Evolutionary conservation across 2,888 invertebrate species (phyloP).

Genomic region (Nephrotoma appendiculata): DNA sequence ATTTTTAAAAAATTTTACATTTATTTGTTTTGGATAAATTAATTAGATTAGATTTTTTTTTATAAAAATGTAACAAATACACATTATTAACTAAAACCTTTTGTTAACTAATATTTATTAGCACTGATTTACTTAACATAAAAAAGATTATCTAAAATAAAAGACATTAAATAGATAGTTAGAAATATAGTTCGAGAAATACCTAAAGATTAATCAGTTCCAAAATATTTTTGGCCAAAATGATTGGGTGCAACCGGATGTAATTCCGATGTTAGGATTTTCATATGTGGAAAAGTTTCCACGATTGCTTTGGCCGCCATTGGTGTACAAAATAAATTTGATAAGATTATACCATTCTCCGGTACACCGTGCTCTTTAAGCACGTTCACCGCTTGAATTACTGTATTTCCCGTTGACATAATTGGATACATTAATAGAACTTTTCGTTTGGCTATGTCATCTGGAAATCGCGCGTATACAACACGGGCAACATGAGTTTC

Average conservation of each 20-base stretch:
- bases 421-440: slow-evolving; percentile 97
- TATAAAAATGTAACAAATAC: neutral
- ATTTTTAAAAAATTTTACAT: neutral
- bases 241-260: slow-evolving; percentile 93
- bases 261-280: slow-evolving; percentile 89
- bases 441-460: slow-evolving; percentile 76
- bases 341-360: slow-evolving; percentile 90
- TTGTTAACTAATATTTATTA: neutral
- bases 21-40: neutral
- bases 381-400: slow-evolving; percentile 85
- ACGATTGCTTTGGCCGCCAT: slow-evolving; percentile 72
- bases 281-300: slow-evolving; percentile 77
- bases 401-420: slow-evolving; percentile 97
- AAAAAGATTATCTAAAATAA: neutral
- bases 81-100: neutral
- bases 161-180: neutral
- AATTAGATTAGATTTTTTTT: neutral
- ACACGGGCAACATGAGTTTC: slow-evolving; percentile 95
- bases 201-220: slow-evolving; percentile 58
- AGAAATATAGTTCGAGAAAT: neutral
- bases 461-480: slow-evolving; percentile 94
- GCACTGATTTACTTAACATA: neutral
- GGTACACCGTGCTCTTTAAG: slow-evolving; percentile 86
- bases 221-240: slow-evolving; percentile 97
- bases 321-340: slow-evolving; percentile 95